Evolutionary conservation across 2,888 invertebrate genomes (phyloP).

Genomic region (Dryocosmus kuriphilus): DNA sequence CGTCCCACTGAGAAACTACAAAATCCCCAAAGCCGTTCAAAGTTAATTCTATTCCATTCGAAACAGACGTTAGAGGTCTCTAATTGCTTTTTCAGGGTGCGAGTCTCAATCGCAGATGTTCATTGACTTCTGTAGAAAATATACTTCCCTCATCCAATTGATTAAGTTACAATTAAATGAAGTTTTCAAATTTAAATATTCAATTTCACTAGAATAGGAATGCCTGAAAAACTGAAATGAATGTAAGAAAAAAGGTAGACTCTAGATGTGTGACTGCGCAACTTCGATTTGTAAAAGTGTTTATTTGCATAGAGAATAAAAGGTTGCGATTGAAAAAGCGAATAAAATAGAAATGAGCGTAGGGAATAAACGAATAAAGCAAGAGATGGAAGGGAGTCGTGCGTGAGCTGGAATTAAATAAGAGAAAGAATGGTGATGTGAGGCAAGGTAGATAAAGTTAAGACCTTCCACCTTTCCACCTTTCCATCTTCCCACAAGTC

Average conservation of each 20-base stretch:
- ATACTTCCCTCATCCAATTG: background rate
- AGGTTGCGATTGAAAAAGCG: constrained; percentile 27
- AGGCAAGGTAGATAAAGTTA: constrained; percentile 31
- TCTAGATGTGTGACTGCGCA: background rate
- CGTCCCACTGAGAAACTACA: background rate
- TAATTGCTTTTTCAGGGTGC: background rate
- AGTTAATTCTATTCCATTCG: constrained; percentile 18
- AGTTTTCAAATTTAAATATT: background rate
- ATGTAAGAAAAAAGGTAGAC: background rate
- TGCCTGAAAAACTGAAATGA: no score
- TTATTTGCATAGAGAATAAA: constrained; percentile 12
- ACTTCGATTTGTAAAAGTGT: background rate
- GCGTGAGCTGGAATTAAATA: constrained; percentile 39
- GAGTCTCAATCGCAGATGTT: background rate
- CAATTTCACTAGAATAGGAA: background rate
- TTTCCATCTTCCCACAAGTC: constrained; percentile 8
- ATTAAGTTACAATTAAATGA: background rate
- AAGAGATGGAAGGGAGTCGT: constrained; percentile 23
- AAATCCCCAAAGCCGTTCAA: constrained; percentile 18
- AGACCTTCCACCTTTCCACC: constrained; percentile 10
- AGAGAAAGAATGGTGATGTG: constrained; percentile 22
- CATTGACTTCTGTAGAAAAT: background rate
- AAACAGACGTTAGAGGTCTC: background rate
- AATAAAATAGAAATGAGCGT: constrained; percentile 18
- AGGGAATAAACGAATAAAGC: constrained; percentile 17